Base-by-base conservation (phyloP, 2,888 invertebrate species). In the Dexiosoma caninum region DNA sequence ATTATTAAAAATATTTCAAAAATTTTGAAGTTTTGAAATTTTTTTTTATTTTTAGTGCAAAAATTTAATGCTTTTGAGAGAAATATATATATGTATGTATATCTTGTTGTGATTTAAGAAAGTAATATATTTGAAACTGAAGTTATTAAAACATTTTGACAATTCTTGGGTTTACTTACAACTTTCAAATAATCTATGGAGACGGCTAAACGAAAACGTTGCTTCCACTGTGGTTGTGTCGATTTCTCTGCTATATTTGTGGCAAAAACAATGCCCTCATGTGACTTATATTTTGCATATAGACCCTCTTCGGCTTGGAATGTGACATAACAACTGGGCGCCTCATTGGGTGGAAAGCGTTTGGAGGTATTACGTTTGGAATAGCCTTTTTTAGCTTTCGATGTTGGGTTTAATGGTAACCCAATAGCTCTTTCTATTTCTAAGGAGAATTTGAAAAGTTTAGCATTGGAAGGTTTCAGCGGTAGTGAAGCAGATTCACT, bases 251-350 rank as follows among this genome's bases (percentile, higher is more conserved):
- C 90, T 66, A 93, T 89, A 80, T 91, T 90, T 10, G 93, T 93
- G 21, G 91, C 88, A 85, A 88, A 90, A 40, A 90, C 91, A 64
- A 90, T 85, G 23, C 90, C 90, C 72, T 90, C 90, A 70, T 88
- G 88, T 1, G 90, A 89, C 75, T 88, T 89, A 42, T 86, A 86
- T 4, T 85, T 86, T 23, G 78, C 81, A 2, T 86, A 86, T 59
- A 85, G 82, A 30, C 87, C 85, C 21, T 80, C 81, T 8, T 85
- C 76, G 2, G 91, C 91, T 85, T 93, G 92, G 86, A 93, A 93
- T 59, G 92, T 92, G 9, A 93, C 93, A 85, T 93, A 93, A 44
- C 92, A 92, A 84, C 91, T 92, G 9, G 93, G 93, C 57, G 92
- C 90, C 12, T 92, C 88, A 19, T 90, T 88, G 64, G 91, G 85